Conservation (phyloP, 2,888 invertebrate species). For the Clostera curtula region DNA sequence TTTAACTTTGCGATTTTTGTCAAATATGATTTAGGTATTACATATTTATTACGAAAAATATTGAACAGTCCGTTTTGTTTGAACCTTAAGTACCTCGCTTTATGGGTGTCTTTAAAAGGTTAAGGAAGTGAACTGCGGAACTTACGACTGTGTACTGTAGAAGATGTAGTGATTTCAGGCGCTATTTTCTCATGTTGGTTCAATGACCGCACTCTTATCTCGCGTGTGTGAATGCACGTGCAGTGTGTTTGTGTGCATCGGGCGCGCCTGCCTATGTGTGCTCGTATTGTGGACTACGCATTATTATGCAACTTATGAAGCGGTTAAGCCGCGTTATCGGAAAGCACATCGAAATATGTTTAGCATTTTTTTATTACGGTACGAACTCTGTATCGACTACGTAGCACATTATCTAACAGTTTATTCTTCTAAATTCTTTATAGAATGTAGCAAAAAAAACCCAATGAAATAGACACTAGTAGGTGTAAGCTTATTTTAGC, state of each 20-base stretch:
- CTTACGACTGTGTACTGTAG: no score
- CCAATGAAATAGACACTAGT: no score
- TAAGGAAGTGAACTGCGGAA: no score
- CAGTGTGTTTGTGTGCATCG: constrained; percentile 21
- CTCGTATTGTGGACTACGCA: constrained; percentile 38
- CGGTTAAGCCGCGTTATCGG: constrained; percentile 41
- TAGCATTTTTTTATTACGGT: constrained; percentile 18
- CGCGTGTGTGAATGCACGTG: constrained; percentile 43
- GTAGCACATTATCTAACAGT: constrained; percentile 12
- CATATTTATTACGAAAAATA: no score
- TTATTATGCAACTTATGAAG: constrained; percentile 55
- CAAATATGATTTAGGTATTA: no score
- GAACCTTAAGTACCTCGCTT: no score
- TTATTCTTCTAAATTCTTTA: no score
- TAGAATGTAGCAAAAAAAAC: no score
- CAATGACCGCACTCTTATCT: constrained; percentile 63
- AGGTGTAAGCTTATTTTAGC: no score
- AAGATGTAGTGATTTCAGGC: constrained; percentile 55
- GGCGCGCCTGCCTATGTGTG: constrained; percentile 40
- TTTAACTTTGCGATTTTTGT: no score
- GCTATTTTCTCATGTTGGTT: constrained; percentile 55
- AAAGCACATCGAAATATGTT: constrained; percentile 32
- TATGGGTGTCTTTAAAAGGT: no score
- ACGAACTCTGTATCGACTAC: constrained; percentile 5
- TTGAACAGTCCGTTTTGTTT: no score